Conservation (phyloP, 2,888 invertebrate species). For the Nomada fucata region DNA sequence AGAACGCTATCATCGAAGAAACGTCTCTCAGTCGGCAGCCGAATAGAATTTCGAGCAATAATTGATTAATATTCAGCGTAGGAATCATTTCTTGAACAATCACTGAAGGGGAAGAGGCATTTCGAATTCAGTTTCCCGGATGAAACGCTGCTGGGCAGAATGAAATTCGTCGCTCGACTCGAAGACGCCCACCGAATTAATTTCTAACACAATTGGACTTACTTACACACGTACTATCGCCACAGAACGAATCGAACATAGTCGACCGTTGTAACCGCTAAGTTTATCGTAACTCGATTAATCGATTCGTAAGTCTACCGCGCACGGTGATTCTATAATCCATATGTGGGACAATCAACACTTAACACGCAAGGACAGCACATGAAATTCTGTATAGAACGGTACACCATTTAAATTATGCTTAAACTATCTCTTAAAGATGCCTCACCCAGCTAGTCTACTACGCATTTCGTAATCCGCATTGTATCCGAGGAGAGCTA, state of each 20-base stretch:
- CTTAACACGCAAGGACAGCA: slow-evolving; percentile 77
- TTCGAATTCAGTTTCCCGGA: neutral
- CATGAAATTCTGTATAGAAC: slow-evolving; percentile 71
- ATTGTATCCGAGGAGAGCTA: neutral
- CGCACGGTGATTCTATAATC: slow-evolving; percentile 65
- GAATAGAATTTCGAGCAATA: neutral
- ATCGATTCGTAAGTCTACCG: slow-evolving; percentile 57
- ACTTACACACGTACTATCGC: slow-evolving; percentile 32
- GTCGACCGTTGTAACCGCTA: slow-evolving; percentile 44
- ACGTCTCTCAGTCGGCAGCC: neutral
- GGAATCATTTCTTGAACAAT: neutral
- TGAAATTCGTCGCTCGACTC: neutral
- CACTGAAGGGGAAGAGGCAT: neutral
- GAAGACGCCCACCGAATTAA: slow-evolving; percentile 21
- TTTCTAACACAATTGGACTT: slow-evolving; percentile 10
- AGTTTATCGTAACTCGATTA: slow-evolving; percentile 46
- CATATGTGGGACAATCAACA: slow-evolving; percentile 74
- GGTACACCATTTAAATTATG: slow-evolving; percentile 58
- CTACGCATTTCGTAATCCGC: slow-evolving; percentile 17
- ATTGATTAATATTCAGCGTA: neutral
- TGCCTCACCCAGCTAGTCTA: slow-evolving; percentile 57
- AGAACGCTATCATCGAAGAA: slow-evolving; percentile 12
- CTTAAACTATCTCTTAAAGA: slow-evolving; percentile 65
- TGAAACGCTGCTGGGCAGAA: neutral
- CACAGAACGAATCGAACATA: slow-evolving; percentile 37